Conservation (phyloP, 2,888 invertebrate genomes). For the Thereva nobilitata region DNA sequence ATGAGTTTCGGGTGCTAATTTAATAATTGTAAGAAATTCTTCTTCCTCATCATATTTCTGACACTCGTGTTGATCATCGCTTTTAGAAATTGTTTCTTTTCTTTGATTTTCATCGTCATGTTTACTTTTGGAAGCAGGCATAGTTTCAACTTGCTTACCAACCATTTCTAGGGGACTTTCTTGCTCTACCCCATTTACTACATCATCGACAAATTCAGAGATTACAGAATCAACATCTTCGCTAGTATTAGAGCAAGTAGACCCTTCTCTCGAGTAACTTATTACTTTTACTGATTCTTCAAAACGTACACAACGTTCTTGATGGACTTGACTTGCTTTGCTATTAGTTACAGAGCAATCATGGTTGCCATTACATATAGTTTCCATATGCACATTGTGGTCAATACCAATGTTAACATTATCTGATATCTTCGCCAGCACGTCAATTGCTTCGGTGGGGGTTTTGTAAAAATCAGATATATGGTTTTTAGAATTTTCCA, state of each 20-base stretch:
- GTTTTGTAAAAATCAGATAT: constrained; percentile 53
- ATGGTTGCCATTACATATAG: constrained; percentile 34
- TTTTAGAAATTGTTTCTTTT: background rate
- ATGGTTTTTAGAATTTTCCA: constrained; percentile 48
- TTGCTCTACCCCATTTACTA: constrained; percentile 50
- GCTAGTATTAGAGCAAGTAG: constrained; percentile 53
- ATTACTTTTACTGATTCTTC: constrained; percentile 48
- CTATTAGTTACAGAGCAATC: background rate
- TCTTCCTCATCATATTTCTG: background rate
- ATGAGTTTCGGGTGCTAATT: constrained; percentile 23
- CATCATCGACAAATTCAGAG: constrained; percentile 54
- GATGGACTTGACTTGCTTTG: constrained; percentile 6
- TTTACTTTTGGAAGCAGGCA: background rate
- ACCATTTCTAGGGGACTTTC: constrained; percentile 47
- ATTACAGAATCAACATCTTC: constrained; percentile 54
- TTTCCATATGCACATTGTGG: constrained; percentile 43
- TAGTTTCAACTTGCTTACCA: constrained; percentile 20
- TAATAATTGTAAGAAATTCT: constrained; percentile 33
- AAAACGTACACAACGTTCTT: constrained; percentile 47
- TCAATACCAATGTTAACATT: constrained; percentile 41
- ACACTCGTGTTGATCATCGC: background rate
- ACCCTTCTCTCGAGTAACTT: constrained; percentile 47
- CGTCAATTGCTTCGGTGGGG: constrained; percentile 50
- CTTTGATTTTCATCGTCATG: background rate
- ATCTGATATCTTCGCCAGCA: constrained; percentile 1